Conservation (phyloP, 2,888 invertebrate genomes). For the Tanypteryx hageni region DNA sequence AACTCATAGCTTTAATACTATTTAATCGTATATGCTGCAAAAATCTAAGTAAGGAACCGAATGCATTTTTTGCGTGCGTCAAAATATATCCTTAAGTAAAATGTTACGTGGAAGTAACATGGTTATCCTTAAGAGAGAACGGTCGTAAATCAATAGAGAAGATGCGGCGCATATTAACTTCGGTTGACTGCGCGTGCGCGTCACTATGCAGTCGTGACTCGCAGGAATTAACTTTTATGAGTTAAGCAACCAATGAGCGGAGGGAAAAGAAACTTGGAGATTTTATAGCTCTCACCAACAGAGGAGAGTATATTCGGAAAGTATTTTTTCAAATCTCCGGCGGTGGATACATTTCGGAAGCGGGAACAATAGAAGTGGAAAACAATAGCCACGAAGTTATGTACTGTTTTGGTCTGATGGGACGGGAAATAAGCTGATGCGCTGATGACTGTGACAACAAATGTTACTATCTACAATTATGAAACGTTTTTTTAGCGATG, state of each 20-base stretch:
- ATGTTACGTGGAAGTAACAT: not conserved
- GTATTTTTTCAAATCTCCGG: no score
- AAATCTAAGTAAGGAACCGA: not conserved
- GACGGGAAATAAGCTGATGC: no score
- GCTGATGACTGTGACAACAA: no score
- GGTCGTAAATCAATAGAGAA: conserved; percentile 25
- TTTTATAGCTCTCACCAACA: not conserved
- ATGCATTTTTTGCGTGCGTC: not conserved
- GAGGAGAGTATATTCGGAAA: no score
- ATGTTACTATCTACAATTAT: no score
- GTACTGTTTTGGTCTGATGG: no score
- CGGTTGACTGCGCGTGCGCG: conserved; percentile 3
- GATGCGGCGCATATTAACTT: not conserved
- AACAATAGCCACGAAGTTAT: no score
- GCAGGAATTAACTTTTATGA: not conserved
- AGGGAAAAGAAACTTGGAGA: not conserved
- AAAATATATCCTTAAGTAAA: not conserved
- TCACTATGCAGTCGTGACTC: not conserved
- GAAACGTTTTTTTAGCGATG: no score
- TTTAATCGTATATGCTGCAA: not conserved
- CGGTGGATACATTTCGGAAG: no score
- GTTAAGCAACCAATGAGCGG: not conserved
- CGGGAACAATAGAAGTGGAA: no score
- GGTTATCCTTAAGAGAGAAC: not conserved
- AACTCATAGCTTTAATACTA: no score